Evolutionary conservation across 2,113 vertebrate genomes (phyloP).

Genomic region (Prietella phreatophila): DNA sequence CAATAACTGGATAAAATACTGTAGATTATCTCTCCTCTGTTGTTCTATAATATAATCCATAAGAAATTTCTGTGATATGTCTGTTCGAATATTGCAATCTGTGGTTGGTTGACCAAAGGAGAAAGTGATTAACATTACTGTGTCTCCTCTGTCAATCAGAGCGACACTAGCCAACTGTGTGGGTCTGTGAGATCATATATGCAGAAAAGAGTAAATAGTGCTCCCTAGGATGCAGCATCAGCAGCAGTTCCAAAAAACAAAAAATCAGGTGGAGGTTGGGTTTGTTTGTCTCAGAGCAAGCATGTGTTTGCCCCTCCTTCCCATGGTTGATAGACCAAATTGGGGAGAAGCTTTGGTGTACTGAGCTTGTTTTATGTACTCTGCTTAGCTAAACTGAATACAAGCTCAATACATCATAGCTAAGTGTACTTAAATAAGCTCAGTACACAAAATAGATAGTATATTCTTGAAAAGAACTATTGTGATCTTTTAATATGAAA

Average conservation of each 20-base stretch:
- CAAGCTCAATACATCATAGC: too few species aligned
- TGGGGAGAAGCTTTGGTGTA: not conserved
- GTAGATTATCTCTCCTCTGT: not conserved
- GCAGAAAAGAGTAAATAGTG: not conserved
- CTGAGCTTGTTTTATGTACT: not conserved
- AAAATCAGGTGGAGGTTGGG: not conserved
- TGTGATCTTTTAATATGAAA: not conserved
- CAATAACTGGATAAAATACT: not conserved
- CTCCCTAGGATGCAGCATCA: not conserved
- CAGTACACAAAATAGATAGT: not conserved
- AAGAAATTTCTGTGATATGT: not conserved
- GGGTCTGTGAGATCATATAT: not conserved
- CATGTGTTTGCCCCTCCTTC: not conserved
- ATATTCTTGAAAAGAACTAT: not conserved
- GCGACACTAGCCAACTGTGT: not conserved
- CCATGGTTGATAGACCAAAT: not conserved
- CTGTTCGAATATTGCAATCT: not conserved
- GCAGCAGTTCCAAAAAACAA: not conserved
- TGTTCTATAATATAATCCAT: too few species aligned
- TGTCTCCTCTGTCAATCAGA: not conserved
- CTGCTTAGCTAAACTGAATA: not conserved
- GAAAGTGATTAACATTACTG: not conserved
- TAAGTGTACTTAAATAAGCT: not conserved
- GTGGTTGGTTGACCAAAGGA: not conserved
- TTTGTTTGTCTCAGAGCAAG: not conserved